These are phyloP conservation scores for Lasioglossum marginatum DNA, from an alignment of 2,888 invertebrate species.

Conservation along the genomic window DNA sequence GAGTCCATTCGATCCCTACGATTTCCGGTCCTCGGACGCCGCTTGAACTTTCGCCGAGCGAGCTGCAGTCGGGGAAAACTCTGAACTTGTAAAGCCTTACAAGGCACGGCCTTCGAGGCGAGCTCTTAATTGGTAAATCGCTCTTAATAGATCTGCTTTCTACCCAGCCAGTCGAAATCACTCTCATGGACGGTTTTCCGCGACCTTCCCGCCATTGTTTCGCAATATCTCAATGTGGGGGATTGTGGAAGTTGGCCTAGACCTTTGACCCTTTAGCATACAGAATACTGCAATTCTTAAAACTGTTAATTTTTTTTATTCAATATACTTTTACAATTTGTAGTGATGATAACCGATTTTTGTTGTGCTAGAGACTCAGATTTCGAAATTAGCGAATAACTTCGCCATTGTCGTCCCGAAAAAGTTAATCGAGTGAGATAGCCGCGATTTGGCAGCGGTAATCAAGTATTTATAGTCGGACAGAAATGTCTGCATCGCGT, in stretches of 20 bases:
- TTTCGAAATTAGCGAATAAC: background rate
- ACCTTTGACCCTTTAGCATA: background rate
- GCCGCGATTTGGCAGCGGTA: conserved; percentile 5
- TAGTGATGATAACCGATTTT: background rate
- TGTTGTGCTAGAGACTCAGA: too few species aligned
- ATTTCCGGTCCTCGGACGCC: background rate
- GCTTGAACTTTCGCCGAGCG: conserved; percentile 42
- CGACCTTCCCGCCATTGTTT: background rate
- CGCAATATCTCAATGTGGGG: background rate
- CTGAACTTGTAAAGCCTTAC: conserved; percentile 64
- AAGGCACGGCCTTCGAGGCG: conserved; percentile 55
- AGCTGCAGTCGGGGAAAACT: conserved; percentile 25
- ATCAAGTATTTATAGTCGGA: conserved; percentile 25
- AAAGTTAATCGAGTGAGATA: background rate
- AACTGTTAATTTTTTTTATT: background rate
- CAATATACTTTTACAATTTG: background rate
- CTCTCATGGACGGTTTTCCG: conserved; percentile 13
- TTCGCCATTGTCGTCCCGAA: background rate
- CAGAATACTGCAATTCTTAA: background rate
- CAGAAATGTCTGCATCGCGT: conserved; percentile 5
- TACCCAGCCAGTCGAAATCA: conserved; percentile 23
- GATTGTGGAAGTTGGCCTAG: background rate
- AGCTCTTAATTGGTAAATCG: conserved; percentile 65
- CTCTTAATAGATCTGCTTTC: conserved; percentile 64
- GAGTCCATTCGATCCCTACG: background rate